These are phyloP conservation scores for Noctua janthe DNA, from an alignment of 2,888 invertebrate genomes.

Conservation along the genomic window DNA sequence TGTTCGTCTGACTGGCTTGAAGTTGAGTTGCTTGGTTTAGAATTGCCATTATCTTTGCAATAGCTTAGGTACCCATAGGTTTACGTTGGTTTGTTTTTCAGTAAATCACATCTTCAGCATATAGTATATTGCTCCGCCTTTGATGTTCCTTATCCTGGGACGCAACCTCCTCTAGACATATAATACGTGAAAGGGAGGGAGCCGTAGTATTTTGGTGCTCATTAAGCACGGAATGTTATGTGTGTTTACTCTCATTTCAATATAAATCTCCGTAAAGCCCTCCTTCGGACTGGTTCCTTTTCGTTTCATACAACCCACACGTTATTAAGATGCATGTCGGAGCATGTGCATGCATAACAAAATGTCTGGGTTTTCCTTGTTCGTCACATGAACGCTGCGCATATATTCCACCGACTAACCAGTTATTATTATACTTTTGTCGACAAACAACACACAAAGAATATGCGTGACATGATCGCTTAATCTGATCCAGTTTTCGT, in stretches of 20 bases:
- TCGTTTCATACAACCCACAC: constrained; percentile 36
- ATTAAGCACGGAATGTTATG: not conserved
- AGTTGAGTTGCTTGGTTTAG: not conserved
- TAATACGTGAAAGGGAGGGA: not conserved
- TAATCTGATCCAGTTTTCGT: not conserved
- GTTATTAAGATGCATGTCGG: constrained; percentile 40
- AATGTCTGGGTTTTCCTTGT: constrained; percentile 65
- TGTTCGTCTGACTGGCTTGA: not conserved
- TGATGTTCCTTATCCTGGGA: not conserved
- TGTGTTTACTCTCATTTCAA: not conserved
- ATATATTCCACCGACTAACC: constrained; percentile 48
- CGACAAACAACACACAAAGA: constrained; percentile 30
- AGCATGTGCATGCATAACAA: constrained; percentile 53
- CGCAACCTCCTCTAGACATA: not conserved
- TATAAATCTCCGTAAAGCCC: not conserved
- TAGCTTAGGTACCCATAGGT: not conserved
- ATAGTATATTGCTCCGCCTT: not conserved
- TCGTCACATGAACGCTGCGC: constrained; percentile 57
- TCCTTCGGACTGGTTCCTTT: constrained; percentile 41
- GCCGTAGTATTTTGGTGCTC: not conserved
- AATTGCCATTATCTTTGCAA: not conserved
- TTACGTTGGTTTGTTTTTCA: not conserved
- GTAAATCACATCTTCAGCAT: too few species aligned
- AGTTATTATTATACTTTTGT: constrained; percentile 43
- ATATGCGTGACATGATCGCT: constrained; percentile 36